Evolutionary conservation across 2,113 vertebrate genomes (phyloP).

Genomic region (Lampris incognitus): DNA sequence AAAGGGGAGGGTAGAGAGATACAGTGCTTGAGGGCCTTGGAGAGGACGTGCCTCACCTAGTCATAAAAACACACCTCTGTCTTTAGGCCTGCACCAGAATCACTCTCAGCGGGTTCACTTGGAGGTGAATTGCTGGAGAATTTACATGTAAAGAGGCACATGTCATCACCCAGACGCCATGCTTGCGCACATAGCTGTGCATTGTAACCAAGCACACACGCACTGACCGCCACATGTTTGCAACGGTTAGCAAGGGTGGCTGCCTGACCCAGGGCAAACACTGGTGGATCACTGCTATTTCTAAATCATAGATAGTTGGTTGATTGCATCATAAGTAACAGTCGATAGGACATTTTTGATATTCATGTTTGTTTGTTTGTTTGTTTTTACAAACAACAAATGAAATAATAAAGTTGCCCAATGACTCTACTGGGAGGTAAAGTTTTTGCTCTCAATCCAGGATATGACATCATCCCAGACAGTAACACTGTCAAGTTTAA

Average conservation of each 20-base stretch:
- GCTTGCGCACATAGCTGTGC: slow-evolving; percentile 37
- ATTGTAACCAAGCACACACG: slow-evolving; percentile 35
- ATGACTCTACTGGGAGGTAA: slow-evolving; percentile 39
- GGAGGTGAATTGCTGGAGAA: slow-evolving; percentile 79
- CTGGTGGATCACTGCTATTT: slow-evolving; percentile 34
- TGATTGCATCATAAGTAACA: slow-evolving; percentile 2
- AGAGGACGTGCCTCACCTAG: slow-evolving; percentile 79
- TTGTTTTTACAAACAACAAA: slow-evolving; percentile 41
- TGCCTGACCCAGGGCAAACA: slow-evolving; percentile 26
- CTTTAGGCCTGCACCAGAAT: slow-evolving; percentile 71
- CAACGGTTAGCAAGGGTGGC: slow-evolving; percentile 29
- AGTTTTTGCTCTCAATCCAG: slow-evolving; percentile 60
- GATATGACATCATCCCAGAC: slow-evolving; percentile 62
- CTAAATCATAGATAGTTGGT: slow-evolving; percentile 32
- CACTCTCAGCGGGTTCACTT: slow-evolving; percentile 73
- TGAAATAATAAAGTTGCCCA: slow-evolving; percentile 25
- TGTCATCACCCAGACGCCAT: slow-evolving; percentile 67
- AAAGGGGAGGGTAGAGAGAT: slow-evolving; percentile 82
- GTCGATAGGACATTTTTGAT: slow-evolving; percentile 29
- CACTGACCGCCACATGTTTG: slow-evolving; percentile 56
- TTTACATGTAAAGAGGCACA: slow-evolving; percentile 79
- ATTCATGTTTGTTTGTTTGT: slow-evolving; percentile 30
- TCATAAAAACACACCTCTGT: slow-evolving; percentile 81
- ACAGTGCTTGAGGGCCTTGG: slow-evolving; percentile 81
- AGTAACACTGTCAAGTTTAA: slow-evolving; percentile 51